Evolutionary conservation across 2,888 invertebrate genomes (phyloP).

Genomic region (Nesidiocoris tenuis): DNA sequence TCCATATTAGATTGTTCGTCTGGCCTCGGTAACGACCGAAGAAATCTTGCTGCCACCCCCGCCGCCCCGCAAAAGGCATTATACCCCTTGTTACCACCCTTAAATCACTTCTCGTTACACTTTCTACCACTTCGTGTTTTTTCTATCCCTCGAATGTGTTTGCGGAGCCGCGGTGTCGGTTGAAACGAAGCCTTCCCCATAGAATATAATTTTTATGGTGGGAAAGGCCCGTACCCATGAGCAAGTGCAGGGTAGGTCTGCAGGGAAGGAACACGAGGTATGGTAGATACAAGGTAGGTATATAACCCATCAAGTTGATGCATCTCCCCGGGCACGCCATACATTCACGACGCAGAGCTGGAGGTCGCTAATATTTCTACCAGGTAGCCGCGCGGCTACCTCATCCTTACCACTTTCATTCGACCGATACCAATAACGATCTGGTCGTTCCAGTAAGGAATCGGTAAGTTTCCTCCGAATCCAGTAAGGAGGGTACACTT

Average conservation of each 20-base stretch:
- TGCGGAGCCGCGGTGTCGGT: not conserved
- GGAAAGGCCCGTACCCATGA: not conserved
- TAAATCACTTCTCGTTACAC: conserved; percentile 40
- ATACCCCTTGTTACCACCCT: conserved; percentile 39
- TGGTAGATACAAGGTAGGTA: too few relatives aligned
- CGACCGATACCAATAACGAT: not conserved
- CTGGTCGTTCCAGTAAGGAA: not conserved
- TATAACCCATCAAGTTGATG: conserved; percentile 39
- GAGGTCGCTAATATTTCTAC: conserved; percentile 25
- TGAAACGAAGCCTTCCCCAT: conserved; percentile 12
- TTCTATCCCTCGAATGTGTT: not conserved
- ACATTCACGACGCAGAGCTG: conserved; percentile 8
- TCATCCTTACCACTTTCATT: not conserved
- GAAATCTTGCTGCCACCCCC: conserved; percentile 34
- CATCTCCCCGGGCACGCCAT: conserved; percentile 34
- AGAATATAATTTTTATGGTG: conserved; percentile 37
- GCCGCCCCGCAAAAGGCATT: conserved; percentile 23
- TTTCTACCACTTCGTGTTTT: conserved; percentile 13
- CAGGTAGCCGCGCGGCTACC: not conserved
- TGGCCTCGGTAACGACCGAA: conserved; percentile 37
- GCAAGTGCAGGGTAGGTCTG: not conserved
- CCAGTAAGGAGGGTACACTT: too few relatives aligned
- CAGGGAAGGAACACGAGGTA: too few relatives aligned
- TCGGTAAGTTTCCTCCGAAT: not conserved
- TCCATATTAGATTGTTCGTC: conserved; percentile 43